phyloP scores from a whole-genome alignment of 1,140 invertebrate species.

The Tyrophagus putrescentiae region DNA sequence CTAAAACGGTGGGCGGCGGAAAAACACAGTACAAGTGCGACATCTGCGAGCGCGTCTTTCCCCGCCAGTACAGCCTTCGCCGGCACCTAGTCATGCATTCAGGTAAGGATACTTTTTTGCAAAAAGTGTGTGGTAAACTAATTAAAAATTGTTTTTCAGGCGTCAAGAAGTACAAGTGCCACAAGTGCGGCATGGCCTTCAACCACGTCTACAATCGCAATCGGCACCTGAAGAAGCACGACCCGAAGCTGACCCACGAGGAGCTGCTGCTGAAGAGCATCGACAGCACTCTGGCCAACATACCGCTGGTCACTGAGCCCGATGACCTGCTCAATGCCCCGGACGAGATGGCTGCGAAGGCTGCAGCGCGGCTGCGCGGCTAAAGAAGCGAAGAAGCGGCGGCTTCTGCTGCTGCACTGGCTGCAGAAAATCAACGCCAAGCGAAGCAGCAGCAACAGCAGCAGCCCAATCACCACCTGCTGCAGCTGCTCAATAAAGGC shows the following conservation, averaged over 20 bases:
- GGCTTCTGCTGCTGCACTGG: slow-evolving; percentile 33
- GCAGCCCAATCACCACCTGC: slow-evolving; percentile 11
- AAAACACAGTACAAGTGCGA: slow-evolving; percentile 23
- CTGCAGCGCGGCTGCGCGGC: slow-evolving; percentile 29
- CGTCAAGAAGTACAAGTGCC: slow-evolving; percentile 35
- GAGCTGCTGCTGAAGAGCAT: too few relatives aligned
- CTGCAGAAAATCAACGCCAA: too few relatives aligned
- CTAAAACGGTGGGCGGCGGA: neutral
- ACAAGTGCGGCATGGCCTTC: slow-evolving; percentile 34
- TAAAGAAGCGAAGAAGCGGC: slow-evolving; percentile 55
- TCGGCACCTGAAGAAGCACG: slow-evolving; percentile 24
- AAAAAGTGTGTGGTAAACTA: neutral
- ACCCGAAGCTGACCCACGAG: slow-evolving; percentile 27
- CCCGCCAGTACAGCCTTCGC: slow-evolving; percentile 35
- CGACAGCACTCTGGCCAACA: slow-evolving; percentile 52
- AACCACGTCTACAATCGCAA: slow-evolving; percentile 35
- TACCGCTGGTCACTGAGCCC: slow-evolving; percentile 50
- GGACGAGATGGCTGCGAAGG: slow-evolving; percentile 14
- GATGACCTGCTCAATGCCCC: slow-evolving; percentile 41
- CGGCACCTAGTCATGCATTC: slow-evolving; percentile 35
- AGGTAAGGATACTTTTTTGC: neutral
- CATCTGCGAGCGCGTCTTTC: slow-evolving; percentile 35
- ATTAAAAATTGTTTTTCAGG: slow-evolving; percentile 21
- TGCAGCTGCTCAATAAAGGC: slow-evolving; percentile 38
- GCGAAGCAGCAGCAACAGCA: neutral